Conservation (phyloP, 2,113 vertebrate genomes). For the Corvus hawaiiensis region DNA sequence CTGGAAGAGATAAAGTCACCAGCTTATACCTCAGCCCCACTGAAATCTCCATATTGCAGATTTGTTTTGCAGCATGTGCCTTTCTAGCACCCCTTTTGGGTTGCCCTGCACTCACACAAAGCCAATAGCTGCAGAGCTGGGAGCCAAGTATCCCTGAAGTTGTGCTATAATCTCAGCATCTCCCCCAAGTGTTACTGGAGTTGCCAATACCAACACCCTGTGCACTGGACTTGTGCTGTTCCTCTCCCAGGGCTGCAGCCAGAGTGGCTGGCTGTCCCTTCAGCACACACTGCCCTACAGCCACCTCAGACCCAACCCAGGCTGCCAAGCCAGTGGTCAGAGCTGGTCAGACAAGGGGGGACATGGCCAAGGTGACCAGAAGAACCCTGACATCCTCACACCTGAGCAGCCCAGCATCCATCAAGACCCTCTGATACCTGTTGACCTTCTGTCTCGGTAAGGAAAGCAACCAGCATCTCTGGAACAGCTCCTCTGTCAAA, state of each 20-base stretch:
- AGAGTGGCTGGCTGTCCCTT: background rate
- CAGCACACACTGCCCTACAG: background rate
- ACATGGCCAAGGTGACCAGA: background rate
- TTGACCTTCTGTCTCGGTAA: background rate
- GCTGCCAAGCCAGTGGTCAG: background rate
- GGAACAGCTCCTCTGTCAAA: background rate
- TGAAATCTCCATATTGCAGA: background rate
- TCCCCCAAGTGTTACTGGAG: background rate
- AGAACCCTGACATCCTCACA: background rate
- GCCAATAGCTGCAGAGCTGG: fast-evolving
- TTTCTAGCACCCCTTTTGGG: background rate
- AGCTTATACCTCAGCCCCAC: background rate
- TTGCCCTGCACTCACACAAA: background rate
- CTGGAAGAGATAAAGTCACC: background rate
- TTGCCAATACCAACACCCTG: background rate
- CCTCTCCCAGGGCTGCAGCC: background rate
- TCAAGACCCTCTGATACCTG: background rate
- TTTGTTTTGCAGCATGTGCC: background rate
- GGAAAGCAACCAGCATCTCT: background rate
- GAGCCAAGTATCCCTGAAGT: background rate
- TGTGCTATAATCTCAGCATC: background rate
- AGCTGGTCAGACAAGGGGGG: background rate
- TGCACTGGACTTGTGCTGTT: background rate
- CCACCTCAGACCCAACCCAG: background rate
- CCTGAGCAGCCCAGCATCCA: background rate